Evolutionary conservation across 2,797 vertebrate genomes (phyloP).

Genomic region (Characodon lateralis): DNA sequence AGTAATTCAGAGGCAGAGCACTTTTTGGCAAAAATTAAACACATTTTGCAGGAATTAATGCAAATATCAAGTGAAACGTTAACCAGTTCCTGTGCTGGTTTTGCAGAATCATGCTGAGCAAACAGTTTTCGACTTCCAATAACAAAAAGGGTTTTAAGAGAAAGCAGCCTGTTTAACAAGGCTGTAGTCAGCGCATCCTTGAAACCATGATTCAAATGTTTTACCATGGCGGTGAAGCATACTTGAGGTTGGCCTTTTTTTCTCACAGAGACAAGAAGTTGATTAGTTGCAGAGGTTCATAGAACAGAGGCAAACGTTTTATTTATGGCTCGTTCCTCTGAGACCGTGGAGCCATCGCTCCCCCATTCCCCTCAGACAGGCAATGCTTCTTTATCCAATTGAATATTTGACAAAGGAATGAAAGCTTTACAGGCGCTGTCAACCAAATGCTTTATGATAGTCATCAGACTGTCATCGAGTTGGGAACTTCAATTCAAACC

Average conservation of each 20-base stretch:
- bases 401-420: slow-evolving; percentile 33
- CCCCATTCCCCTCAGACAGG: slow-evolving; percentile 32
- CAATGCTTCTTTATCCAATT: slow-evolving; percentile 39
- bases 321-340: slow-evolving; percentile 63
- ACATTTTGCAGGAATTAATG: slow-evolving; percentile 23
- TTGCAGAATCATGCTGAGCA: slow-evolving; percentile 23
- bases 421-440: slow-evolving; percentile 4
- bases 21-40: slow-evolving; percentile 8
- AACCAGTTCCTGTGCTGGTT: background rate
- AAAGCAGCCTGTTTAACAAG: slow-evolving; percentile 38
- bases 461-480: slow-evolving; percentile 19
- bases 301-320: slow-evolving; percentile 50
- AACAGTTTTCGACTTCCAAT: slow-evolving; percentile 21
- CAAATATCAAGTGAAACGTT: slow-evolving; percentile 26
- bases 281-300: slow-evolving; percentile 50
- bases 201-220: slow-evolving; percentile 54
- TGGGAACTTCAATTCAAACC: slow-evolving; percentile 2
- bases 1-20: slow-evolving; percentile 7
- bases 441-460: slow-evolving; percentile 39
- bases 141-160: slow-evolving; percentile 29
- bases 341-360: slow-evolving; percentile 22
- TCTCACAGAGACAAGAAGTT: slow-evolving; percentile 48
- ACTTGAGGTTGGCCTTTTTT: slow-evolving; percentile 46
- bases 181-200: slow-evolving; percentile 24
- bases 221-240: slow-evolving; percentile 56